Evolutionary conservation across 2,888 invertebrate genomes (phyloP).

Genomic region (Aspidiotus destructor): DNA sequence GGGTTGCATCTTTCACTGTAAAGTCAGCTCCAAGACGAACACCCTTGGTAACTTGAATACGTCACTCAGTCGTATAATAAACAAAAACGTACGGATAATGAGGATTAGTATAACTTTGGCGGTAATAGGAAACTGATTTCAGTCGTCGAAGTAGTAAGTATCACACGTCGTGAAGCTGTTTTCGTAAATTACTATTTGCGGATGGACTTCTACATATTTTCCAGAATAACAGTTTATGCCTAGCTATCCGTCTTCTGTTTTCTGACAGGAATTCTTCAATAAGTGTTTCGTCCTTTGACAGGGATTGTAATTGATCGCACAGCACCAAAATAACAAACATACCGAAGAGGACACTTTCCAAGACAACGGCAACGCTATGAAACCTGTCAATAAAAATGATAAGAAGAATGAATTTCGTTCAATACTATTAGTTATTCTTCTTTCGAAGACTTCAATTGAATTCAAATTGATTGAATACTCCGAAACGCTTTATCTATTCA

Average conservation of each 20-base stretch:
- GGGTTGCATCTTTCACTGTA: too few species aligned
- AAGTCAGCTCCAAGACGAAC: too few species aligned
- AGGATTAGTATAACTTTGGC: too few species aligned
- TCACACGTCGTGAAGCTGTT: constrained; percentile 25
- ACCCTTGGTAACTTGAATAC: too few species aligned
- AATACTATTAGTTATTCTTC: not conserved
- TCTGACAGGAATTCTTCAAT: constrained; percentile 59
- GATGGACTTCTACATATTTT: constrained; percentile 25
- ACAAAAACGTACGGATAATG: too few species aligned
- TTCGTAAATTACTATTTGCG: constrained; percentile 13
- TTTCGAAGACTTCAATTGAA: too few species aligned
- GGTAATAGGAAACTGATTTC: not conserved
- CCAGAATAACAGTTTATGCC: constrained; percentile 25
- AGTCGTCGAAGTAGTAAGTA: not conserved
- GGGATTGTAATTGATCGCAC: constrained; percentile 74
- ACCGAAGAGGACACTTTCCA: constrained; percentile 76
- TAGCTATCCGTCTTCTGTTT: constrained; percentile 23
- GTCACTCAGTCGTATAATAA: too few species aligned
- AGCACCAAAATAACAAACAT: constrained; percentile 79
- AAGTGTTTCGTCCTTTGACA: constrained; percentile 73
- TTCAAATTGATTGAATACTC: too few species aligned
- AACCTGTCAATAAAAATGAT: constrained; percentile 50
- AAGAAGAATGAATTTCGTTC: not conserved
- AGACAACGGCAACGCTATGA: constrained; percentile 67
- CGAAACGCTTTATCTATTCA: too few species aligned